A percentile compares a stretch with the other conserved stretches of the same genome.
Evolutionary conservation across 1,140 invertebrate genomes (phyloP).

Genomic region (Lysiphlebus fabarum): DNA sequence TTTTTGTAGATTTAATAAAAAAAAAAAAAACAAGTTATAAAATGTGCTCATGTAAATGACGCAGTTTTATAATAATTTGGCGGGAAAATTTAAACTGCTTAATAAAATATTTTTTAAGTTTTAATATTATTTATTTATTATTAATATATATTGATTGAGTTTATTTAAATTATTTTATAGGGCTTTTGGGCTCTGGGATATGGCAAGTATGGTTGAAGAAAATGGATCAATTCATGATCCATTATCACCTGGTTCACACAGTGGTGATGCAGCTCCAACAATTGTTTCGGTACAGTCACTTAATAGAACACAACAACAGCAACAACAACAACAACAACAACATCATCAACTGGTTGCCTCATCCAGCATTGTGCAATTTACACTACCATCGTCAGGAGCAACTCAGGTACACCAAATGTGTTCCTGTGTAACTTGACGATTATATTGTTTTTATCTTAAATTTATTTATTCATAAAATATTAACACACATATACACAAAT

Average conservation of each 20-base stretch:
- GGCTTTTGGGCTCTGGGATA: slow-evolving; percentile 59
- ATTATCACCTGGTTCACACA: slow-evolving; percentile 57
- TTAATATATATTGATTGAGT: slow-evolving; percentile 26
- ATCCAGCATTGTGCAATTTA: slow-evolving; percentile 81
- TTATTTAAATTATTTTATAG: slow-evolving; percentile 55
- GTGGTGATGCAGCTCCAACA: slow-evolving; percentile 51
- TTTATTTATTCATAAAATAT: neutral
- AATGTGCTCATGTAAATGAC: slow-evolving; percentile 48
- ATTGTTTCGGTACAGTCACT: slow-evolving; percentile 59
- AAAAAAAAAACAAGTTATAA: too few species aligned
- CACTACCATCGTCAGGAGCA: slow-evolving; percentile 67
- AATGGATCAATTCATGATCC: slow-evolving; percentile 71
- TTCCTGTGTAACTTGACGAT: slow-evolving; percentile 49
- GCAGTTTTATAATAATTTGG: slow-evolving; percentile 38
- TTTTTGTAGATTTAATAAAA: neutral
- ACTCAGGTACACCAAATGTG: slow-evolving; percentile 63
- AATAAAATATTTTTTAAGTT: neutral
- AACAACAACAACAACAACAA: slow-evolving; percentile 46
- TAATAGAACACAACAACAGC: slow-evolving; percentile 56
- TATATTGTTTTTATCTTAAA: slow-evolving; percentile 24
- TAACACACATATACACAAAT: too few species aligned
- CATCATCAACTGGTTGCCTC: slow-evolving; percentile 61
- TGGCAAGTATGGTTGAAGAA: slow-evolving; percentile 87
- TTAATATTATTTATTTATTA: neutral
- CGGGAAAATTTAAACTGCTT: slow-evolving; percentile 35